These are phyloP conservation scores for Myotis planiceps DNA, from an alignment of 2,797 vertebrate species.

Conservation along the genomic window DNA sequence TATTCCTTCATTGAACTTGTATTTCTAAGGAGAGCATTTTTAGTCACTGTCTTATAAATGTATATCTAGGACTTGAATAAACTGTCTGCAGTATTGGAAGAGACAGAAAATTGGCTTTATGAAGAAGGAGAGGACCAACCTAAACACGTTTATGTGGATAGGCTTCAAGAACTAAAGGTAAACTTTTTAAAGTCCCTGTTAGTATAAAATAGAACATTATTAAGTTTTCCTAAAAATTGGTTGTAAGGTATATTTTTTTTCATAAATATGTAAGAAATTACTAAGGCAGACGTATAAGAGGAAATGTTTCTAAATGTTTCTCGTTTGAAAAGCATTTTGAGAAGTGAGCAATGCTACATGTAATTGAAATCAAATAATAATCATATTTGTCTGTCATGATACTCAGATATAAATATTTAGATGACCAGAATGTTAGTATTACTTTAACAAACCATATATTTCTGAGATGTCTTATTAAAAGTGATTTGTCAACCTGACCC, in stretches of 20 bases:
- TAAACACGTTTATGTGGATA: conserved; percentile 95
- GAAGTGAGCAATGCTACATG: background rate
- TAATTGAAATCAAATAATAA: conserved; percentile 11
- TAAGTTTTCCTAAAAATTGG: background rate
- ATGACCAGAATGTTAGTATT: background rate
- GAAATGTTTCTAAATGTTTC: background rate
- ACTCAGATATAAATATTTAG: background rate
- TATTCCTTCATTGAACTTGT: background rate
- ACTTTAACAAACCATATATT: background rate
- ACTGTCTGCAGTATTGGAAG: conserved; percentile 92
- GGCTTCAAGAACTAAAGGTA: conserved; percentile 94
- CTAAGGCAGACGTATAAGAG: background rate
- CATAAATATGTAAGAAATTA: conserved; percentile 6
- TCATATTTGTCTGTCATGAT: background rate
- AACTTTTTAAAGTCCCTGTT: conserved; percentile 1
- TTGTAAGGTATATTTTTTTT: background rate
- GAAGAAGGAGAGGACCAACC: conserved; percentile 97
- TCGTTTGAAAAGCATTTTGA: conserved; percentile 40
- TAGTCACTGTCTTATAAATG: conserved; percentile 39
- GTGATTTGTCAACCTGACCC: background rate
- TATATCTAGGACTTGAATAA: conserved; percentile 91
- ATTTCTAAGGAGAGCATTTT: conserved; percentile 45
- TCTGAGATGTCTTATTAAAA: conserved; percentile 8
- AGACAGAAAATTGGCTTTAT: conserved; percentile 97
- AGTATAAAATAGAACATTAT: conserved; percentile 14